Evolutionary conservation across 1,140 invertebrate genomes (phyloP), one percentile per base, ranked within the genome.

Genomic region (Micrasema longulum): DNA sequence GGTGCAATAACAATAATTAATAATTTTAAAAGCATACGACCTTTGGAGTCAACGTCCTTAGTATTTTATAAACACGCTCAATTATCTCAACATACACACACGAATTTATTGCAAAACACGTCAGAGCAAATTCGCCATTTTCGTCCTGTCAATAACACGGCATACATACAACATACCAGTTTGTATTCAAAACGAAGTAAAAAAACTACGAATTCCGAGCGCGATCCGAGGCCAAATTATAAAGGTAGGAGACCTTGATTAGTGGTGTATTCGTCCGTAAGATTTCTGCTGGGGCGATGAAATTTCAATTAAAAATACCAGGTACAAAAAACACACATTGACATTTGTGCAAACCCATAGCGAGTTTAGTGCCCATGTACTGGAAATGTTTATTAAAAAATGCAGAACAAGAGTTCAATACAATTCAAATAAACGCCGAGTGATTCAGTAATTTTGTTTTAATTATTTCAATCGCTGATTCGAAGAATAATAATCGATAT

Each of bases 41-140:
- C 53, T 38, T 31, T 38, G 16, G 26, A 57, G 53, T 57, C 53
- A 57, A 57, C 53, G 53, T 57, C 53, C 53, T 57, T 57, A 57
- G 53, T 16, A 57, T 22, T 38, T 36, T 16, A 57, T 26, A 55
- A 55, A 55, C 52, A 55, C 53, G 53, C 14, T 57, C 53, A 35
- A 57, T 57, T 57, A 57, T 57, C 23, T 57, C 14, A 20, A 23
- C 31, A 57, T 57, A 57, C 26, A 16, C 31, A 16, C n/a, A 18
- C 53, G 16, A 35, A 57, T 57, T 57, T 57, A 57, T 57, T 57
- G 20, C 53, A 38, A 18, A 57, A 35, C 53, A 35, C 53, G 53
- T 57, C 53, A 57, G 26, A 57, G 20, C 53, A 18, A 57, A 57
- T 36, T 35, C 53, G 31, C 53, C 53, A 57, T 35, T 38, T 36